Percentiles rank a stretch among this genome's conserved stretches.
These are phyloP conservation scores for Myripristis jacobus DNA, from an alignment of 2,797 vertebrate genomes.

Conservation along the genomic window DNA sequence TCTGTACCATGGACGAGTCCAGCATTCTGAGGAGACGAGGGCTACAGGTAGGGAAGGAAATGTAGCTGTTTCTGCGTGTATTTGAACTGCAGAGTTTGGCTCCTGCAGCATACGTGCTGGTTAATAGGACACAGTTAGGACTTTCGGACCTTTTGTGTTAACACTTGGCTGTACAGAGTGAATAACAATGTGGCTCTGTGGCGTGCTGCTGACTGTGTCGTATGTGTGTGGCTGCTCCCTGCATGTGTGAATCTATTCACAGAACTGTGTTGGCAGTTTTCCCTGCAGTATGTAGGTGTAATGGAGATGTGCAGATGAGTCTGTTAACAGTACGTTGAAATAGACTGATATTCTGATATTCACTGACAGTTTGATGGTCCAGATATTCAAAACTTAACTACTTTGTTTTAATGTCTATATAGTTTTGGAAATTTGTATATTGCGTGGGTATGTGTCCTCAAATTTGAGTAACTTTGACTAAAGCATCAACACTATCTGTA, in stretches of 20 bases:
- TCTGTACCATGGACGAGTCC: slow-evolving; percentile 90
- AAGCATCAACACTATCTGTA: slow-evolving; percentile 14
- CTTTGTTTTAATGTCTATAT: slow-evolving; percentile 3
- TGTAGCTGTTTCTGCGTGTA: background rate
- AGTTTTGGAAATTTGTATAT: slow-evolving; percentile 19
- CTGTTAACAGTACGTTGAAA: background rate
- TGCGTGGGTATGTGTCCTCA: slow-evolving; percentile 1
- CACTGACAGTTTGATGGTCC: slow-evolving; percentile 4
- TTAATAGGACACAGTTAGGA: slow-evolving; percentile 49
- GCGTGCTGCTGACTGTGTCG: background rate
- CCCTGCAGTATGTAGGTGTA: background rate
- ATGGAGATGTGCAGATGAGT: background rate
- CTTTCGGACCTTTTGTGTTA: slow-evolving; percentile 67
- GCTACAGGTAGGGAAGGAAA: slow-evolving; percentile 90
- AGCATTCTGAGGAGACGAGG: slow-evolving; percentile 93
- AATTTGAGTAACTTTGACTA: slow-evolving; percentile 20
- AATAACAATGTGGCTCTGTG: slow-evolving; percentile 38
- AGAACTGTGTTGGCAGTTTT: slow-evolving; percentile 28
- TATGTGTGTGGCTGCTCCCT: slow-evolving; percentile 28
- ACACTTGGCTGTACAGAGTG: slow-evolving; percentile 54
- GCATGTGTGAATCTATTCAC: slow-evolving; percentile 18
- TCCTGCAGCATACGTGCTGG: slow-evolving; percentile 10
- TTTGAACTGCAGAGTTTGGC: slow-evolving; percentile 20
- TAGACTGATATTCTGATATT: background rate
- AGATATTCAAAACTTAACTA: background rate